Percentiles rank a stretch among this genome's conserved stretches.
Conservation (phyloP, 2,113 vertebrate species). For the Neolamprologus longior region DNA sequence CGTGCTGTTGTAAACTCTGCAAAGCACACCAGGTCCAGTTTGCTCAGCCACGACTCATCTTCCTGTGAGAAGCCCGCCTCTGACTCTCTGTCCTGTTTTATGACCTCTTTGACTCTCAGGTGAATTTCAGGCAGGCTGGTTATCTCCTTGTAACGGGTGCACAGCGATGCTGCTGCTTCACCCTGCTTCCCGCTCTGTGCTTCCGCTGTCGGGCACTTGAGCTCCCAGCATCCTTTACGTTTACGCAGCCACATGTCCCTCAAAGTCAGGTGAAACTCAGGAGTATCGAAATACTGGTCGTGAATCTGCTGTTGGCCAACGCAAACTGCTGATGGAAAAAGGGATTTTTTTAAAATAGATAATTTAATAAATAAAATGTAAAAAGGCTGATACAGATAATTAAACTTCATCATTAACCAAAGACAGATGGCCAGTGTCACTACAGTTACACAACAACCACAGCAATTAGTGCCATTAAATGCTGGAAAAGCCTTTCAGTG, state of each 20-base stretch:
- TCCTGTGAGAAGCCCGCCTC: neutral
- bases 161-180: constrained; percentile 21
- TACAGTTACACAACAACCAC: neutral
- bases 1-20: constrained; percentile 68
- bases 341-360: neutral
- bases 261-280: constrained; percentile 62
- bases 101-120: constrained; percentile 44
- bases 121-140: constrained; percentile 62
- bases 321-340: constrained; percentile 35
- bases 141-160: constrained; percentile 71
- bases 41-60: constrained; percentile 47
- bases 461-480: neutral
- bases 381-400: neutral
- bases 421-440: neutral
- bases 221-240: constrained; percentile 70
- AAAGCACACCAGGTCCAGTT: constrained; percentile 62
- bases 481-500: neutral
- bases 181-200: neutral
- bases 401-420: constrained; percentile 1
- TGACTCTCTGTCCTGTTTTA: constrained; percentile 15
- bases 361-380: neutral
- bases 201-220: constrained; percentile 59
- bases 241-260: constrained; percentile 70
- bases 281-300: constrained; percentile 72
- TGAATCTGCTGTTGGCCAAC: constrained; percentile 56